Conservation (phyloP, 1,140 invertebrate genomes). For the Macrobrachium rosenbergii region DNA sequence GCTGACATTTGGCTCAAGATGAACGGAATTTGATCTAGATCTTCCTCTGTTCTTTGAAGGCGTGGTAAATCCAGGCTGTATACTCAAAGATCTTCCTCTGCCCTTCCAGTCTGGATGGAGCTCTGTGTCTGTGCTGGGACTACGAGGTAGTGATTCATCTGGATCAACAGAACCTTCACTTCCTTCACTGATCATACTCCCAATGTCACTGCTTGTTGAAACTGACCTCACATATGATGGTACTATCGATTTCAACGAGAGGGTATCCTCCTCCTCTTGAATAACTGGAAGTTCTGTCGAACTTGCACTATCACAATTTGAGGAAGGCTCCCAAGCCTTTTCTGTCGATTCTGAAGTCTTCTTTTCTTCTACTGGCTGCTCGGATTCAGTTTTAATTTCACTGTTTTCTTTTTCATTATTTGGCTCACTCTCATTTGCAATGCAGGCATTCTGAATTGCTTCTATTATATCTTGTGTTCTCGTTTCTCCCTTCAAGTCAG, state of each 20-base stretch:
- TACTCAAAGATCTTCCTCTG: conserved; percentile 2
- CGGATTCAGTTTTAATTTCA: not conserved
- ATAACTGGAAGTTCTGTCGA: conserved; percentile 39
- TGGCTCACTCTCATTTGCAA: not conserved
- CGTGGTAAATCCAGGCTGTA: not conserved
- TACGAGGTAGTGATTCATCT: conserved; percentile 21
- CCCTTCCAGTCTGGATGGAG: conserved; percentile 26
- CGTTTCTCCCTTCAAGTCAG: not conserved
- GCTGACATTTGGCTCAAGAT: conserved; percentile 32
- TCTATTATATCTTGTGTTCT: not conserved
- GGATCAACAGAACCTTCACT: conserved; percentile 42
- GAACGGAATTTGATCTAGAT: conserved; percentile 40
- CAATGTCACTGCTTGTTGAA: conserved; percentile 46
- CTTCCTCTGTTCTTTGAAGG: conserved; percentile 3
- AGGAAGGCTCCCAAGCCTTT: conserved; percentile 3
- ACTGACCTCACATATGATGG: conserved; percentile 33
- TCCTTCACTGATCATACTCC: conserved; percentile 52
- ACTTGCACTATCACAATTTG: conserved; percentile 20
- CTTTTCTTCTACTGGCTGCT: not conserved
- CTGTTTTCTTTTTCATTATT: not conserved
- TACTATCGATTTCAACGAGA: not conserved
- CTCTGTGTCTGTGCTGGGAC: conserved; percentile 38
- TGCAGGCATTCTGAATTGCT: not conserved
- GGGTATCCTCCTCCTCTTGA: conserved; percentile 27
- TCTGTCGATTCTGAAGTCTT: not conserved